Conservation (phyloP, 1,140 invertebrate genomes). For the Drusus annulatus region DNA sequence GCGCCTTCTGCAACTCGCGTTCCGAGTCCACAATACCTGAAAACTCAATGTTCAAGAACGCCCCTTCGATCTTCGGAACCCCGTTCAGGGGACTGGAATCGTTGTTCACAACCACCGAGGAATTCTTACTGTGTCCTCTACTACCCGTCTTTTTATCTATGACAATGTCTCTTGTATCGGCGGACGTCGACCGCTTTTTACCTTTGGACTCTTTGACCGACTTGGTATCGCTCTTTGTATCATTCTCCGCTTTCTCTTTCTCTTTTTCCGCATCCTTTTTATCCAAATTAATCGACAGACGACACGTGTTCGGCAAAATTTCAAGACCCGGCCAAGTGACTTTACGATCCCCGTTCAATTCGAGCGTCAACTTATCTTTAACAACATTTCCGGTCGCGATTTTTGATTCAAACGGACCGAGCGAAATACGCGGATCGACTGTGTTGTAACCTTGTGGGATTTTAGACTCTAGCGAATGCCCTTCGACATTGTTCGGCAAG, state of each 20-base stretch:
- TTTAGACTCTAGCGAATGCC: slow-evolving; percentile 36
- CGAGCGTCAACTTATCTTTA: slow-evolving; percentile 51
- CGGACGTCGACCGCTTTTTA: slow-evolving; percentile 57
- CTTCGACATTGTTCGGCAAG: slow-evolving; percentile 3
- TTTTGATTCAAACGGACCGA: slow-evolving; percentile 39
- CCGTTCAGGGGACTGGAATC: slow-evolving; percentile 63
- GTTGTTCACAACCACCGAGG: slow-evolving; percentile 54
- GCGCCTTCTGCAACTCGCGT: slow-evolving; percentile 60
- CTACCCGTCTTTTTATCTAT: slow-evolving; percentile 55
- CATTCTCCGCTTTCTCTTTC: slow-evolving; percentile 23
- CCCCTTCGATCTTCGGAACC: slow-evolving; percentile 69
- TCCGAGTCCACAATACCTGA: slow-evolving; percentile 71
- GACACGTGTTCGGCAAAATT: slow-evolving; percentile 51
- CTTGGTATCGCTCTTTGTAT: slow-evolving; percentile 44
- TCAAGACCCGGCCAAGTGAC: slow-evolving; percentile 46
- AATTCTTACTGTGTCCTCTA: slow-evolving; percentile 57
- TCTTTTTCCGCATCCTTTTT: slow-evolving; percentile 43
- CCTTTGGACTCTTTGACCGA: slow-evolving; percentile 48
- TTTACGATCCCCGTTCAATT: slow-evolving; percentile 52
- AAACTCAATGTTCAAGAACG: slow-evolving; percentile 71
- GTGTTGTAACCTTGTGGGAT: slow-evolving; percentile 39
- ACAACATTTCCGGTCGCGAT: slow-evolving; percentile 1
- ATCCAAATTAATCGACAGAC: slow-evolving; percentile 55
- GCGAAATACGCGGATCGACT: slow-evolving; percentile 42
- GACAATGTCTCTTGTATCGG: slow-evolving; percentile 55